Evolutionary conservation across 2,113 vertebrate species (phyloP).

Genomic region (Nesogale talazaci): DNA sequence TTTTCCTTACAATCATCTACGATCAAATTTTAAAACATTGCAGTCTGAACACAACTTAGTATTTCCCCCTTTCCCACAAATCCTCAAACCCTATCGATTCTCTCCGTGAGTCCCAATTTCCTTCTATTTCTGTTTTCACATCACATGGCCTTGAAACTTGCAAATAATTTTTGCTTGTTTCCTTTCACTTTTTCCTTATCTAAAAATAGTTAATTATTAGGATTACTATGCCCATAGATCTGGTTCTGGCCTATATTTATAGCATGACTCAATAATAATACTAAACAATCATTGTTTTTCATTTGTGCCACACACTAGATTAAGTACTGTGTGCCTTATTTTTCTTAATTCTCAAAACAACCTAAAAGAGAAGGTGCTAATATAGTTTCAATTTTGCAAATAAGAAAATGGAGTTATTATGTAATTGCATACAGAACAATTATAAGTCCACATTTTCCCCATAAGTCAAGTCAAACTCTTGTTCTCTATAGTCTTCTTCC

Average conservation of each 20-base stretch:
- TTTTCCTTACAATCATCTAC: neutral
- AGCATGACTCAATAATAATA: neutral
- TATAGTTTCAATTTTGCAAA: conserved; percentile 18
- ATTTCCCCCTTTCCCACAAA: neutral
- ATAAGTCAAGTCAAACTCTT: neutral
- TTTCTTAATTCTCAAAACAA: conserved; percentile 46
- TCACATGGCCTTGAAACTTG: neutral
- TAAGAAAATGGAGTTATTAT: neutral
- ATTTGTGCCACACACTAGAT: neutral
- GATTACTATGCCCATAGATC: neutral
- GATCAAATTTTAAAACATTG: neutral
- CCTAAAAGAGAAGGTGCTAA: neutral
- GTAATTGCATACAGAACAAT: neutral
- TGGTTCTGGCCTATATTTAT: conserved; percentile 7
- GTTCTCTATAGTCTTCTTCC: neutral
- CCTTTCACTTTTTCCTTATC: neutral
- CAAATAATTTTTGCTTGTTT: conserved; percentile 23
- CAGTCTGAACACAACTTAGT: neutral
- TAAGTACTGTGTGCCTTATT: neutral
- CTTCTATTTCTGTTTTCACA: neutral
- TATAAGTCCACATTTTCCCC: neutral
- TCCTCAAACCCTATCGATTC: neutral
- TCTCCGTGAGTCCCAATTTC: neutral
- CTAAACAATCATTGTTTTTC: neutral
- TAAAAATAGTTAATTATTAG: conserved; percentile 40